phyloP scores from a whole-genome alignment of 2,888 invertebrate genomes.

The Myopa tessellatipennis region DNA sequence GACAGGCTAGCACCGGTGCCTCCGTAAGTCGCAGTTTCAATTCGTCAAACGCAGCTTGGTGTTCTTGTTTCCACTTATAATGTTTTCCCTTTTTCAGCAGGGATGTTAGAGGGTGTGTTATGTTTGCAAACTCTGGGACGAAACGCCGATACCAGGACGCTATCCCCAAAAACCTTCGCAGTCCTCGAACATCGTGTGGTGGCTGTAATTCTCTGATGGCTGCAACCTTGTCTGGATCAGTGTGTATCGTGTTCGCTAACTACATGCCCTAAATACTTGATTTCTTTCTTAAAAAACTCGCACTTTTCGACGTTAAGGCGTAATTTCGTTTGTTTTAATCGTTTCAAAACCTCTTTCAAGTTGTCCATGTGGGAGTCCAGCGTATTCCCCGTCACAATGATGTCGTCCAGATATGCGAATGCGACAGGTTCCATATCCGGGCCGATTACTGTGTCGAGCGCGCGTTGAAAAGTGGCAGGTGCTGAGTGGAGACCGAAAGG shows the following conservation, averaged over 20 bases:
- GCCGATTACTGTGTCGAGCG: constrained; percentile 1
- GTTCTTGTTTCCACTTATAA: no score
- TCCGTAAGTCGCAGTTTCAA: constrained; percentile 24
- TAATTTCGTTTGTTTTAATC: constrained; percentile 1
- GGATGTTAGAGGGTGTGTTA: neutral
- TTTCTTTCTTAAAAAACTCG: constrained; percentile 26
- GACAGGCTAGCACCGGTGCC: constrained; percentile 22
- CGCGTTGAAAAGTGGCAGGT: neutral
- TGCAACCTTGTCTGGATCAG: constrained; percentile 34
- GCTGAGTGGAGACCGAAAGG: constrained; percentile 4
- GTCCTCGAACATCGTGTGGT: constrained; percentile 26
- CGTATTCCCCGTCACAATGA: constrained; percentile 1
- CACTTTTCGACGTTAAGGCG: constrained; percentile 17
- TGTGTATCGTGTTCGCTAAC: constrained; percentile 36
- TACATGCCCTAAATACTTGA: constrained; percentile 34
- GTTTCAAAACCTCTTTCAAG: constrained; percentile 13
- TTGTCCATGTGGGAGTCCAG: constrained; percentile 8
- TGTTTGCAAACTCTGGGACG: neutral
- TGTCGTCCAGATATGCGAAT: neutral
- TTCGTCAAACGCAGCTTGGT: neutral
- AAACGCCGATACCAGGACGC: constrained; percentile 1
- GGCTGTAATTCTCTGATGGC: constrained; percentile 32
- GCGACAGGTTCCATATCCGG: constrained; percentile 19
- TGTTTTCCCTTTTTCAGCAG: neutral
- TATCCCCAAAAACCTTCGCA: constrained; percentile 42